Base-by-base conservation (phyloP, 2,113 vertebrate genomes). In the Epinephelus lanceolatus region DNA sequence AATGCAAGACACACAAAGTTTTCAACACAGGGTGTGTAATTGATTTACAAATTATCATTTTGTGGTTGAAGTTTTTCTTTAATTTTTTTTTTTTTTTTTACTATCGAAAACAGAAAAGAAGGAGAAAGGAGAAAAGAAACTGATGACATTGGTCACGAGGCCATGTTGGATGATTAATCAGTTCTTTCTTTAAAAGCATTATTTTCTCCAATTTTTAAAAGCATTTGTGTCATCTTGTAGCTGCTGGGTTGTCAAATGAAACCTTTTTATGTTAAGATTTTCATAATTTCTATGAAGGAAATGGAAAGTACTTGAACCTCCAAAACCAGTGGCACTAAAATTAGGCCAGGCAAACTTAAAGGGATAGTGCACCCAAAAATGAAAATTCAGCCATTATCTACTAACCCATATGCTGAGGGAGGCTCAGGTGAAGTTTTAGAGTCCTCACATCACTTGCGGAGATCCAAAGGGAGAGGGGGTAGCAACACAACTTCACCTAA, bases 121-220 rank as follows among this genome's bases (percentile, higher is more conserved):
- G 30, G 30, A 30, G 30, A 30, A 5, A 30, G 33, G 7, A 33
- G 6, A 45, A 27, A 30, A 2, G 13, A 19, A 49, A 13, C 63
- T 13, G 55, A 25, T 47, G n/a, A 49, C 15, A 51, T 49, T 23
- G 10, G 40, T 51, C 45, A 27, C 23, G 21, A 68, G 45, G 45
- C 25, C 27, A 10, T 51, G 27, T 30, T 30, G 45, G 65, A 51
- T 30, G 45, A 77, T 10, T 25, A 21, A 33, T 27, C n/a, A 4
- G 3, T 63, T 56, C 1, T 45, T 47, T 14, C 15, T 47, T 33
- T 27, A 25, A 19, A 62, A 57, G 11, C 33, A 47, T n/a, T 47
- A 19, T 72, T 73, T 61, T 69, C 27, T 68, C 23, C 25, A 51
- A 4, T 25, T 15, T 7, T 15, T 68, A 33, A 33, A 78, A 78